These are phyloP conservation scores for Drosophila maculinotata DNA, from an alignment of 2,888 invertebrate genomes.

Conservation along the genomic window DNA sequence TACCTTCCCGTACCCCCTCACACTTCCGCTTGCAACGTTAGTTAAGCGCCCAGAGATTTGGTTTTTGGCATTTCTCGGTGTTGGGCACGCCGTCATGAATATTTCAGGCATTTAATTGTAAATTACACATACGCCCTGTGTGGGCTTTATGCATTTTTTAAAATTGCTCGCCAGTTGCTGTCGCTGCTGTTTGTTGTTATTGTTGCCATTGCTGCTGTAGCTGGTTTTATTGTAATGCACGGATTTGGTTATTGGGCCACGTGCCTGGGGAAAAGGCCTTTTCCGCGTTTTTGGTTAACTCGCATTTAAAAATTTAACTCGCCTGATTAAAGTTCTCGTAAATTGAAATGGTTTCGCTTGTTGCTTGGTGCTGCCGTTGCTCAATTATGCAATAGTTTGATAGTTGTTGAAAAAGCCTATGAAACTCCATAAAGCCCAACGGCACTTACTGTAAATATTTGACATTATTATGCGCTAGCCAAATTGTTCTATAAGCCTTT, in stretches of 20 bases:
- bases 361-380: slow-evolving; percentile 11
- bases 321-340: slow-evolving; percentile 57
- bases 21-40: slow-evolving; percentile 32
- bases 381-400: slow-evolving; percentile 48
- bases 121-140: slow-evolving; percentile 77
- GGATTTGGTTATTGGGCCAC: slow-evolving; percentile 69
- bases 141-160: slow-evolving; percentile 68
- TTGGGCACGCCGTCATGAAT: slow-evolving; percentile 58
- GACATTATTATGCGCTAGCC: neutral
- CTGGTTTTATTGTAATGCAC: slow-evolving; percentile 47
- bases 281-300: slow-evolving; percentile 18
- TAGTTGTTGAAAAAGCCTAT: slow-evolving; percentile 36
- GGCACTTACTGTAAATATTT: slow-evolving; percentile 9
- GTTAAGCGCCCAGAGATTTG: slow-evolving; percentile 69
- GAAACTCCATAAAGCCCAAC: slow-evolving; percentile 10
- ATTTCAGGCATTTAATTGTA: slow-evolving; percentile 77
- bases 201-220: slow-evolving; percentile 14
- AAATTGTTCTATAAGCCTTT: slow-evolving; percentile 3
- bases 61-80: slow-evolving; percentile 42
- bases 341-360: slow-evolving; percentile 37
- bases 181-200: slow-evolving; percentile 8
- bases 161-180: slow-evolving; percentile 50
- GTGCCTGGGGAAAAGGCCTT: slow-evolving; percentile 43
- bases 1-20: neutral
- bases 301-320: slow-evolving; percentile 56